Evolutionary conservation across 2,113 vertebrate genomes (phyloP).

Genomic region (Nothocercus nigrocapillus): DNA sequence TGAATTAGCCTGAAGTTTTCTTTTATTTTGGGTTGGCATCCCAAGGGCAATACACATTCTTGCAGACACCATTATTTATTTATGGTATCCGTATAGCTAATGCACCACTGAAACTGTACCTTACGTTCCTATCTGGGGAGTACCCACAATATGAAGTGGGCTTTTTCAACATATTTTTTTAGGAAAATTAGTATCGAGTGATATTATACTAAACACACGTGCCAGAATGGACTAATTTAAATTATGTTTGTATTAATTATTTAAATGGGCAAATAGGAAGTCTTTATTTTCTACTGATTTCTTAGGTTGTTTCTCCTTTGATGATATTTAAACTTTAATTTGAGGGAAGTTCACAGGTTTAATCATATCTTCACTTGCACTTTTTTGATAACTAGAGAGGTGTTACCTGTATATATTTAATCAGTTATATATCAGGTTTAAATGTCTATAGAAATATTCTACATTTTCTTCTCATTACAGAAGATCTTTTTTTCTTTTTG

Average conservation of each 20-base stretch:
- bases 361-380: background rate
- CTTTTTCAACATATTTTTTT: background rate
- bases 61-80: accelerated
- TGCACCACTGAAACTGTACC: background rate
- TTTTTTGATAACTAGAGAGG: background rate
- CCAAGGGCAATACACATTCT: background rate
- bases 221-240: accelerated
- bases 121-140: accelerated
- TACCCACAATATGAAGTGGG: background rate
- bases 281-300: background rate
- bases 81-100: background rate
- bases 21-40: background rate
- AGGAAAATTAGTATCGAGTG: background rate
- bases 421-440: background rate
- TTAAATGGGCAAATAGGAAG: background rate
- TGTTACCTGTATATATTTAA: background rate
- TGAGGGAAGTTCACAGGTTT: background rate
- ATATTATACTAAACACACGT: accelerated
- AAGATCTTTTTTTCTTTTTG: background rate
- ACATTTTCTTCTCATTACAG: background rate
- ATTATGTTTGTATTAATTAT: accelerated
- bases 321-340: background rate
- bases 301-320: background rate
- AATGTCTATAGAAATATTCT: background rate
- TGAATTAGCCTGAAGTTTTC: background rate